Percentiles rank a stretch among this genome's conserved stretches.
phyloP scores from a whole-genome alignment of 2,113 vertebrate species.

The Bos indicus region DNA sequence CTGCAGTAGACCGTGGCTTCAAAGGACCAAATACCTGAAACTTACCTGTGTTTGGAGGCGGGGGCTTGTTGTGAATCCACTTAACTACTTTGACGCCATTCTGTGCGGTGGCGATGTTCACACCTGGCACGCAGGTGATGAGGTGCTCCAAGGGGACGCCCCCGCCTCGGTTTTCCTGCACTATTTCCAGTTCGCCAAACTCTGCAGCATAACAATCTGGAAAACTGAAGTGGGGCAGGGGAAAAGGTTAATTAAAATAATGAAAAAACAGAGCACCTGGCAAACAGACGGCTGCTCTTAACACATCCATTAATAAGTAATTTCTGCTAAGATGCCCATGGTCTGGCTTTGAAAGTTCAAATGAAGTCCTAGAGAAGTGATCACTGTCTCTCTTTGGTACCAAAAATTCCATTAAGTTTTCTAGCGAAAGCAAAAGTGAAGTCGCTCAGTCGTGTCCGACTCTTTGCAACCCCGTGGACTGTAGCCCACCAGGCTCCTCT shows the following conservation, averaged over 20 bases:
- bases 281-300: not conserved
- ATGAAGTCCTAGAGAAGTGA: not conserved
- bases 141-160: conserved; percentile 95
- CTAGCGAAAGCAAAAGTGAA: not conserved
- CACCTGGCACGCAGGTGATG: conserved; percentile 94
- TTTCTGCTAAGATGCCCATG: not conserved
- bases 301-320: not conserved
- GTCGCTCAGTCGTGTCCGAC: too few species aligned
- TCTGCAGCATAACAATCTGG: conserved; percentile 94
- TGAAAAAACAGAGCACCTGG: not conserved
- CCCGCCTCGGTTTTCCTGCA: conserved; percentile 83
- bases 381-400: not conserved
- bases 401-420: not conserved
- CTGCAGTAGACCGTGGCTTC: fast-evolving
- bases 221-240: conserved; percentile 81
- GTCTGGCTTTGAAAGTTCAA: not conserved
- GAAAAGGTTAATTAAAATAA: not conserved
- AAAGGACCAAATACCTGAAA: not conserved
- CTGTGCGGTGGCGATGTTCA: conserved; percentile 93
- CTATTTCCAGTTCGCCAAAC: conserved; percentile 85
- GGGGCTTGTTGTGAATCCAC: conserved; percentile 98
- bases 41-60: conserved; percentile 89
- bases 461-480: too few species aligned
- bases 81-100: conserved; percentile 98
- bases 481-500: too few species aligned